Evolutionary conservation across 2,113 vertebrate species (phyloP).

Genomic region (Zosterops lateralis): DNA sequence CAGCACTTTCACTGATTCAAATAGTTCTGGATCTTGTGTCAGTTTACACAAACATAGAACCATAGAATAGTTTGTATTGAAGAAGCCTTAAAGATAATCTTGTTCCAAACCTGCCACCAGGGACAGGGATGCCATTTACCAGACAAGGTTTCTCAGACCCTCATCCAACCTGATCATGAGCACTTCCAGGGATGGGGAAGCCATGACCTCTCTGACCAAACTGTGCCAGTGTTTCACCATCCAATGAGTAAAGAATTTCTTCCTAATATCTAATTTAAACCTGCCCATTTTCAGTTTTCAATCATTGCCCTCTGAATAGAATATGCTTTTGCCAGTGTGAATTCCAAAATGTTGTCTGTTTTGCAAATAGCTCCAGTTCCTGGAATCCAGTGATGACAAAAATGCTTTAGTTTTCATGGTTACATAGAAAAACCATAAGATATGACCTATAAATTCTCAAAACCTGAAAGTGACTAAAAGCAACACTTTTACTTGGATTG

Average conservation of each 20-base stretch:
- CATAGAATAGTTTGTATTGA: not conserved
- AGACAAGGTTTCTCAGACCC: not conserved
- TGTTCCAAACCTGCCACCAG: not conserved
- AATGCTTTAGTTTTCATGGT: not conserved
- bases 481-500: not conserved
- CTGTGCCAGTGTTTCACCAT: not conserved
- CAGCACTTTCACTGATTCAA: not conserved
- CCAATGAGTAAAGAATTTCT: not conserved
- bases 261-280: not conserved
- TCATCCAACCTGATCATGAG: not conserved
- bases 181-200: not conserved
- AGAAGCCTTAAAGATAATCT: not conserved
- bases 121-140: not conserved
- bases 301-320: not conserved
- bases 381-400: not conserved
- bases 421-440: not conserved
- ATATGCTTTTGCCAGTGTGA: not conserved
- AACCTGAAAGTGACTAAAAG: not conserved
- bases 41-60: not conserved
- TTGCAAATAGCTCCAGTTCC: not conserved
- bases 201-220: not conserved
- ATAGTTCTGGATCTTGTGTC: not conserved
- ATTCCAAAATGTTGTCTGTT: not conserved
- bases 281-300: not conserved
- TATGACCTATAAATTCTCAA: not conserved